phyloP scores from a whole-genome alignment of 1,140 invertebrate genomes.

The Sycobia sp. region DNA sequence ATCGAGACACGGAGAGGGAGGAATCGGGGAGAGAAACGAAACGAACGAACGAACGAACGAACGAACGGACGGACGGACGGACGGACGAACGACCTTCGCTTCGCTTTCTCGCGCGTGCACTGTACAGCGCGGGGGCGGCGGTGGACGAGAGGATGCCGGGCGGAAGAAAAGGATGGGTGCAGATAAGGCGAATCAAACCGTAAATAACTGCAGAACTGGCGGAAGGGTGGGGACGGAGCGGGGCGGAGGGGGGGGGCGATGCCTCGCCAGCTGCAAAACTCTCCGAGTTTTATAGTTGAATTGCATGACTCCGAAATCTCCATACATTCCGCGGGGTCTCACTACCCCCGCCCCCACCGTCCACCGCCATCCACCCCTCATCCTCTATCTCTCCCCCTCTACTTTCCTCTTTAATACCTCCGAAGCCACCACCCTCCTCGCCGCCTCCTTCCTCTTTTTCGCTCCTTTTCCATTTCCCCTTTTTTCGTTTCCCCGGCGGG shows the following conservation, averaged over 20 bases:
- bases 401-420: background rate
- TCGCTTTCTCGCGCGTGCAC: slow-evolving; percentile 26
- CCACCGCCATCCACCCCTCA: slow-evolving; percentile 34
- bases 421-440: background rate
- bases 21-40: too few relatives aligned
- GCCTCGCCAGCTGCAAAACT: slow-evolving; percentile 59
- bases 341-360: slow-evolving; percentile 19
- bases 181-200: slow-evolving; percentile 63
- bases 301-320: slow-evolving; percentile 61
- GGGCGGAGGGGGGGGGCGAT: slow-evolving; percentile 45
- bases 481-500: slow-evolving; percentile 13
- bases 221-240: slow-evolving; percentile 42
- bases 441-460: slow-evolving; percentile 21
- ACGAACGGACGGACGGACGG: too few relatives aligned
- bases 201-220: slow-evolving; percentile 61
- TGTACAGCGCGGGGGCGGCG: slow-evolving; percentile 38
- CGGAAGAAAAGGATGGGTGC: slow-evolving; percentile 46
- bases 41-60: too few relatives aligned
- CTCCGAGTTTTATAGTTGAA: slow-evolving; percentile 63
- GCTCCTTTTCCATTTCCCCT: slow-evolving; percentile 37
- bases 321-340: slow-evolving; percentile 50
- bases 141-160: slow-evolving; percentile 39
- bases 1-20: background rate
- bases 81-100: slow-evolving; percentile 26
- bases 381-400: slow-evolving; percentile 2